Evolutionary conservation across 2,113 vertebrate genomes (phyloP), one percentile per base, ranked within the genome.

Genomic region (Numida meleagris): DNA sequence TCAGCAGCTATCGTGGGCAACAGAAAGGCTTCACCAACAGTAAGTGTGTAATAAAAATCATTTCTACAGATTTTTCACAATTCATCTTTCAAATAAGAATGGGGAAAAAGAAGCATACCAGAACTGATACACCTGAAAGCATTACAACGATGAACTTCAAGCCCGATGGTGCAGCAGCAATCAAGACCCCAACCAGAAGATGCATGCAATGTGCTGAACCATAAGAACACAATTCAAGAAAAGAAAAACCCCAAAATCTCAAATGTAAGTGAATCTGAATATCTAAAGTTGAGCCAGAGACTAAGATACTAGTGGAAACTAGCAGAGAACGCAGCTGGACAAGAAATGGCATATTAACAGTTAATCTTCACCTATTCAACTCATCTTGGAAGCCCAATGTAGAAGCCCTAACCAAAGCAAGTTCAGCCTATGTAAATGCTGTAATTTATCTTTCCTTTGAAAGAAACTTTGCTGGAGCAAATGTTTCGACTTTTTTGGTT

Each of bases 41-140:
- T 20, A 63, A 62, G 81, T 1, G 0, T 8, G 6, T 14, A 71
- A 5, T 4, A 2, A 62, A 10, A 58, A 67, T 12, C 1, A 12
- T 43, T 85, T 82, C 45, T 66, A 8, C 68, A 67, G 9, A 40
- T 13, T 77, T 43, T 8, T 45, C 33, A 8, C 10, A 57, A 46
- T 38, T 11, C 43, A n/a, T 9, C 18, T 61, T 89, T 57, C 19
- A 23, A 31, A 84, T 16, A 72, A 5, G 10, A 76, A 51, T 1
- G 80, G 19, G 14, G 3, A 5, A 4, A 1, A 5, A n/a, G 29
- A 24, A 14, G 14, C 5, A 5, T 4, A 34, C 4, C 19, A 25
- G 72, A 66, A 78, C 27, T 18, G 1, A 43, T 59, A 48, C 9
- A 63, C 31, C 4, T 45, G 24, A 78, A 84, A 48, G n/a, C 24